A percentile compares a stretch with the other conserved stretches of the same genome.
phyloP scores from a whole-genome alignment of 2,113 vertebrate genomes.

The Pteruthius melanotis region DNA sequence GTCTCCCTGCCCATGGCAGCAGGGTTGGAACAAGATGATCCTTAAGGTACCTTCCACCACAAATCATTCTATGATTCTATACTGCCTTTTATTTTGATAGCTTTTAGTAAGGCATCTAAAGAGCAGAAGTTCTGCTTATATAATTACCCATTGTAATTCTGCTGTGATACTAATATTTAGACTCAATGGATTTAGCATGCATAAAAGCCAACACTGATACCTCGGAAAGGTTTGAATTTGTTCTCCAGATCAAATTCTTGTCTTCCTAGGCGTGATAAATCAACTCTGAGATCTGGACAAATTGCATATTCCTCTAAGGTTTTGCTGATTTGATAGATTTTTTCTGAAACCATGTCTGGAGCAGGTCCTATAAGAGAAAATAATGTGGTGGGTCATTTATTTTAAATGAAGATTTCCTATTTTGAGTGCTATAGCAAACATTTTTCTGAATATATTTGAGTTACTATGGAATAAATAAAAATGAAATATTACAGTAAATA shows the following conservation, averaged over 20 bases:
- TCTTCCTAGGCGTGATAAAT: conserved; percentile 92
- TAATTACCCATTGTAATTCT: not conserved
- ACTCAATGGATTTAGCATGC: not conserved
- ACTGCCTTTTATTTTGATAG: not conserved
- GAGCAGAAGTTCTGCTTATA: not conserved
- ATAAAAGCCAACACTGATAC: conserved; percentile 64
- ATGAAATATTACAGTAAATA: not conserved
- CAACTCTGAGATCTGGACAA: conserved; percentile 92
- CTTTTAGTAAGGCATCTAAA: not conserved
- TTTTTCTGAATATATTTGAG: not conserved
- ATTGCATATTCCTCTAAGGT: conserved; percentile 96
- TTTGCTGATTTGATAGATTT: conserved; percentile 95
- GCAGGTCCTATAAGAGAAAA: conserved; percentile 82
- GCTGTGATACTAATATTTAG: not conserved
- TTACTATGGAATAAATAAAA: not conserved
- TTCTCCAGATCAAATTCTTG: conserved; percentile 99
- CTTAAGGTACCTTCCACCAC: not conserved
- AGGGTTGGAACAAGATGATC: not conserved
- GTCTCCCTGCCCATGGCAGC: not conserved
- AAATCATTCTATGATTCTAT: not conserved
- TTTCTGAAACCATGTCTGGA: conserved; percentile 90
- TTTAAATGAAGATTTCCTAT: not conserved
- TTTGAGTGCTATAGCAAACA: not conserved
- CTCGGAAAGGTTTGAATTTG: conserved; percentile 99
- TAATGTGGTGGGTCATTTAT: not conserved